Percentiles rank a stretch among this genome's conserved stretches.
These are phyloP conservation scores for Lanius ludovicianus DNA, from an alignment of 2,113 vertebrate genomes.

Conservation along the genomic window DNA sequence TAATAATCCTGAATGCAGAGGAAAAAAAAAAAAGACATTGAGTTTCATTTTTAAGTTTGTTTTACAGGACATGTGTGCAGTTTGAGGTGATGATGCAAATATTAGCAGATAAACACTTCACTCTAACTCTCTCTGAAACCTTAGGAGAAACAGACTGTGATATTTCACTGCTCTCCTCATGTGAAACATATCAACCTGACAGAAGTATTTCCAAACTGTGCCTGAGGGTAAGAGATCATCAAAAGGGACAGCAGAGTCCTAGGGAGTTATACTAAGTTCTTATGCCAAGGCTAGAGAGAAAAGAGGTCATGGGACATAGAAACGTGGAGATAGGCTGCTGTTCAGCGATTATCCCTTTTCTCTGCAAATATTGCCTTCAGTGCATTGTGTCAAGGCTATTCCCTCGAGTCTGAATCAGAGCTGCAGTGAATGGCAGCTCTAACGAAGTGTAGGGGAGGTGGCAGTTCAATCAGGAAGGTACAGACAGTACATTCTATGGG, in stretches of 20 bases:
- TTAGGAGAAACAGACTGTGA: neutral
- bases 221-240: neutral
- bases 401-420: conserved; percentile 60
- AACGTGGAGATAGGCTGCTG: neutral
- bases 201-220: conserved; percentile 8
- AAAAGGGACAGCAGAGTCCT: neutral
- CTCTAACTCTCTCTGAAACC: neutral
- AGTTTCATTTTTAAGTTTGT: neutral
- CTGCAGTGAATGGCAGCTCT: conserved; percentile 54
- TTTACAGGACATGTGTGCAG: neutral
- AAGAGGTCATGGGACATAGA: conserved; percentile 45
- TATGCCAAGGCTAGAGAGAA: conserved; percentile 32
- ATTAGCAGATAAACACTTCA: neutral
- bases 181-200: neutral
- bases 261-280: conserved; percentile 15
- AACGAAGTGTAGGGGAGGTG: conserved; percentile 60
- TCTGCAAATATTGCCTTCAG: conserved; percentile 59
- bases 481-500: conserved; percentile 42
- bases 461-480: conserved; percentile 57
- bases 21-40: neutral
- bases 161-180: neutral
- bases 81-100: neutral
- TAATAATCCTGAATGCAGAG: neutral
- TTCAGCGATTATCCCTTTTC: conserved; percentile 43
- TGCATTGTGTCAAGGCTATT: conserved; percentile 65